Evolutionary conservation across 2,113 vertebrate genomes (phyloP), one percentile per base, ranked within the genome.

Genomic region (Scomber colias): DNA sequence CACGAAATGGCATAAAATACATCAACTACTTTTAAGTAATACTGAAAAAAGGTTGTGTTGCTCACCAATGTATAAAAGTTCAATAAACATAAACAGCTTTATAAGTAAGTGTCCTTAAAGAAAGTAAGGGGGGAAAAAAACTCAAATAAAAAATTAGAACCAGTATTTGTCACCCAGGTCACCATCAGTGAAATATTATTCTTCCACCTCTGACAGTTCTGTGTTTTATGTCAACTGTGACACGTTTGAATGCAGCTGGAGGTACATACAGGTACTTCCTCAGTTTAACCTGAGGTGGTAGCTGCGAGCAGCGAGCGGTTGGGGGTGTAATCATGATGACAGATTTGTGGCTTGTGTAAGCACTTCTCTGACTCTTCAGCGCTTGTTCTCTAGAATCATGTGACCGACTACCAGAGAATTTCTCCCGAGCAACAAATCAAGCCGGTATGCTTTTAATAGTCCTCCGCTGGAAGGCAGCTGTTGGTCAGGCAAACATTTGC

Each of bases 401-500:
- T 82, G 81, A 83, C 68, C 51, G 9, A 24, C 31, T 94, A 88
- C 89, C 71, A 85, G 59, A 74, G 89, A 94, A 94, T 87, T 94
- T 92, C 89, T 70, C 15, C 24, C 5, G 68, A 91, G 35, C 8
- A 3, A 1, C 31, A 1, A 11, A 12, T 13, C 0, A 21, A 79
- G 13, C 49, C 11, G 6, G 30, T 0, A 0, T 8, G 12, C 74
- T 77, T 63, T 68, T 67, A 51, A 73, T 76, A 81, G 74, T 0
- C 15, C 49, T 81, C 44, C 2, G 13, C 40, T 59, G 15, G 82
- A 82, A 24, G 11, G 44, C 72, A 70, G 12, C 62, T 72, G 44
- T 10, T 8, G 6, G 35, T 35, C 35, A 35, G 35, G 9, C 31
- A 31, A 31, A 31, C 31, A 31, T 31, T 21, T 21, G 21, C 21